Percentiles rank a stretch among this genome's conserved stretches.
phyloP scores from a whole-genome alignment of 2,797 vertebrate genomes.

The Neomorphus geoffroyi region DNA sequence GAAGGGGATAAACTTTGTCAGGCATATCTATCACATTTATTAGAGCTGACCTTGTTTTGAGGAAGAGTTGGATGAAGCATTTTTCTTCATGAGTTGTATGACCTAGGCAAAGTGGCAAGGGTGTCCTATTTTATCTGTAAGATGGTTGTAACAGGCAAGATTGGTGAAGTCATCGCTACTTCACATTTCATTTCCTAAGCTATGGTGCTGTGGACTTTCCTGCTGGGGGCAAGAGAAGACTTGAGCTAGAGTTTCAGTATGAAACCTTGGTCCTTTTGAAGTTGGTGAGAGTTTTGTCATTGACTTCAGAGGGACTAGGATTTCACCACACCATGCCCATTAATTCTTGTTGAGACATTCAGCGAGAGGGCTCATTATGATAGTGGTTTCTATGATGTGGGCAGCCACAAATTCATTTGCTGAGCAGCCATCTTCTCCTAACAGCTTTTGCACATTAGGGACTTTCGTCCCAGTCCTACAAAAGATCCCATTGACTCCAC shows the following conservation, averaged over 20 bases:
- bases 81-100: not conserved
- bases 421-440: slow-evolving; percentile 1
- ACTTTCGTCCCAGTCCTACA: not conserved
- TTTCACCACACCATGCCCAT: not conserved
- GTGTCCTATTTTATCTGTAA: not conserved
- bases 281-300: not conserved
- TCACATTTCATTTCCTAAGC: not conserved
- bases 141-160: not conserved
- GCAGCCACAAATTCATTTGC: slow-evolving; percentile 36
- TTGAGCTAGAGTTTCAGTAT: slow-evolving; percentile 14
- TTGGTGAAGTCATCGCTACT: not conserved
- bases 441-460: slow-evolving; percentile 20
- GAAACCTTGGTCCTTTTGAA: slow-evolving; percentile 26
- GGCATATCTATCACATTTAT: not conserved
- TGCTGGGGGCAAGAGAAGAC: not conserved
- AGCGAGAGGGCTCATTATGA: slow-evolving; percentile 2
- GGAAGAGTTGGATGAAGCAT: not conserved
- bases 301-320: slow-evolving; percentile 1
- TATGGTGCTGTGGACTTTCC: not conserved
- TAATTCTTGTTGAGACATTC: slow-evolving; percentile 24
- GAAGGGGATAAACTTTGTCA: not conserved
- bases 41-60: not conserved
- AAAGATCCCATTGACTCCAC: not conserved
- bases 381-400: slow-evolving; percentile 48
- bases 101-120: not conserved